Base-by-base conservation (phyloP, 2,113 vertebrate species). In the Himantopus leucocephalus region DNA sequence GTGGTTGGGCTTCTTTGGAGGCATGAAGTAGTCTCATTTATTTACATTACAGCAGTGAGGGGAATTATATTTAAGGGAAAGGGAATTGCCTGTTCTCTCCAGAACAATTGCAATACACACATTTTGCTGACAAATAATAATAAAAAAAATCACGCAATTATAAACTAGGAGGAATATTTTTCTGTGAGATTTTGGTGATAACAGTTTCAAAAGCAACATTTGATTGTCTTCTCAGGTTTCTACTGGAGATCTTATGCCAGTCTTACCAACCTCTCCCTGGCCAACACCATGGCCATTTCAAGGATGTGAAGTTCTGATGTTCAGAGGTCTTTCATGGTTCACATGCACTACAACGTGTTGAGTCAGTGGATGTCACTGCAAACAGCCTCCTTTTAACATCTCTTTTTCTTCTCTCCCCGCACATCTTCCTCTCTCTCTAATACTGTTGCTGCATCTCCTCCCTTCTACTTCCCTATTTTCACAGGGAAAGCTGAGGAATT, bases 341-440 rank as follows among this genome's bases (percentile, higher is more conserved):
- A 16, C 6, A 1, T 30, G 55, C 4, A 48, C 50, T 45, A 13
- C 17, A 76, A 4, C 0, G 0, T 82, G 39, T 39, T 4, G 8
- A 52, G 5, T 21, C 43, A 0, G 0, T 43, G 30, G 12, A 37
- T 62, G 29, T 27, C 41, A 43, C 60, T 68, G 43, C 29, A 80
- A 34, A 70, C 10, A 72, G 17, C 35, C 10, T 72, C 32, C n/a
- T 71, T 12, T 58, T 50, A 66, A 8, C 14, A 75, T 12, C 29
- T 41, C 16, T 56, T 73, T 47, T 92, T 73, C 30, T 83, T 85
- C 30, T 81, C 19, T 62, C 4, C 10, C 35, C 16, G 43, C 7
- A 50, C 6, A 4, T 7, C 30, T 63, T 87, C 32, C 47, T 89
- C 16, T 6, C 2, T 41, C 21, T 76, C 50, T 48, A 77, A 32